phyloP scores from a whole-genome alignment of 2,113 vertebrate genomes.

The Neoarius graeffei region DNA sequence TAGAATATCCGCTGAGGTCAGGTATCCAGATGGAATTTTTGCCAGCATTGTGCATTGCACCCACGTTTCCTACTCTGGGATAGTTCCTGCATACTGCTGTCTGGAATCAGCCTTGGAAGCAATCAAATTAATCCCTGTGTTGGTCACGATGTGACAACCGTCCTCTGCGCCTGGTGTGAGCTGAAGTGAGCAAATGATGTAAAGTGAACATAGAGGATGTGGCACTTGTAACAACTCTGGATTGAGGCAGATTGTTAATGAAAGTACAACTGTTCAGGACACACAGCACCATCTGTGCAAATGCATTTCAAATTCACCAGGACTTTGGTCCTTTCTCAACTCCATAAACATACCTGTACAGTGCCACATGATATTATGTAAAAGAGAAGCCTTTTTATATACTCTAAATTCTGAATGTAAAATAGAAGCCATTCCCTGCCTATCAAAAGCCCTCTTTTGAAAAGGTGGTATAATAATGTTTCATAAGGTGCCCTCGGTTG shows the following conservation, averaged over 20 bases:
- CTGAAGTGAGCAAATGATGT: constrained; percentile 32
- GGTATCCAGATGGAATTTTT: constrained; percentile 16
- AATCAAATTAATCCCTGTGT: constrained; percentile 31
- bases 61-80: background rate
- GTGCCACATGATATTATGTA: background rate
- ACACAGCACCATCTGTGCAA: background rate
- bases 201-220: constrained; percentile 11
- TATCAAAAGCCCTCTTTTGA: constrained; percentile 12
- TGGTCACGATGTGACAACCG: constrained; percentile 32
- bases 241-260: background rate
- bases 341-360: background rate
- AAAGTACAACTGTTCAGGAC: background rate
- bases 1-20: constrained; percentile 10
- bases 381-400: background rate
- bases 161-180: constrained; percentile 25
- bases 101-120: background rate
- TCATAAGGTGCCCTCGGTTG: constrained; percentile 11
- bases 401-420: background rate
- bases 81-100: background rate
- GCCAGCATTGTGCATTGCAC: background rate
- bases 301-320: background rate
- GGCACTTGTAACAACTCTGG: background rate
- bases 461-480: constrained; percentile 12
- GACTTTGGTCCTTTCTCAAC: background rate
- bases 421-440: background rate